These are phyloP conservation scores for Shargacucullia verbasci DNA, from an alignment of 2,888 invertebrate species.

Conservation along the genomic window DNA sequence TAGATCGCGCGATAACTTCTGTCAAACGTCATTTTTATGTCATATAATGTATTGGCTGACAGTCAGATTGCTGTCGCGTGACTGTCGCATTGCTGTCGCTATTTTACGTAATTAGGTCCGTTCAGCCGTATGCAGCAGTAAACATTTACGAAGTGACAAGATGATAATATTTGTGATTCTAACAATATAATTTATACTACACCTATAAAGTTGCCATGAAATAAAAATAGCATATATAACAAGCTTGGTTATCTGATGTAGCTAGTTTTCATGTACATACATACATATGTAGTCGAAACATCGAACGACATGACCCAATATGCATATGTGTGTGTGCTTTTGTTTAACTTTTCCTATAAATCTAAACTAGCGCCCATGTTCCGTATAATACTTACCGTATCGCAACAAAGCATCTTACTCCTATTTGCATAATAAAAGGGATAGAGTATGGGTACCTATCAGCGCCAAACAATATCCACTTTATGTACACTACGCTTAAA, in stretches of 20 bases:
- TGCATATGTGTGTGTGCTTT: slow-evolving; percentile 36
- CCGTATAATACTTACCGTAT: slow-evolving; percentile 34
- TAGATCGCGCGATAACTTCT: too few relatives aligned
- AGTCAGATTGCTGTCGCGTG: too few relatives aligned
- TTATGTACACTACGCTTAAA: slow-evolving; percentile 41
- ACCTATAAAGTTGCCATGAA: neutral
- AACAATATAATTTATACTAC: too few relatives aligned
- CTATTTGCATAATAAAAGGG: slow-evolving; percentile 59
- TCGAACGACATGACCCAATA: slow-evolving; percentile 25
- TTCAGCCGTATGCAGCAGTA: too few relatives aligned
- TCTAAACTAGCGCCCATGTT: slow-evolving; percentile 51
- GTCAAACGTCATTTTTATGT: too few relatives aligned
- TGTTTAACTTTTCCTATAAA: slow-evolving; percentile 55
- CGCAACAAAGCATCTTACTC: slow-evolving; percentile 45
- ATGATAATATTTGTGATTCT: too few relatives aligned
- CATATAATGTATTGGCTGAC: too few relatives aligned
- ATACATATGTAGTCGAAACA: neutral
- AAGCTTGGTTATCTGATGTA: slow-evolving; percentile 16
- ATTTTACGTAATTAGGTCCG: too few relatives aligned
- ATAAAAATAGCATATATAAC: neutral
- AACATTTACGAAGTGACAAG: too few relatives aligned
- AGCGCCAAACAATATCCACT: slow-evolving; percentile 54
- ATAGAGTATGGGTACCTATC: slow-evolving; percentile 54
- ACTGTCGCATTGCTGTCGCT: too few relatives aligned
- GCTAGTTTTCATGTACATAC: slow-evolving; percentile 9